Base-by-base conservation (phyloP, 2,113 vertebrate species). In the Salvelinus fontinalis region DNA sequence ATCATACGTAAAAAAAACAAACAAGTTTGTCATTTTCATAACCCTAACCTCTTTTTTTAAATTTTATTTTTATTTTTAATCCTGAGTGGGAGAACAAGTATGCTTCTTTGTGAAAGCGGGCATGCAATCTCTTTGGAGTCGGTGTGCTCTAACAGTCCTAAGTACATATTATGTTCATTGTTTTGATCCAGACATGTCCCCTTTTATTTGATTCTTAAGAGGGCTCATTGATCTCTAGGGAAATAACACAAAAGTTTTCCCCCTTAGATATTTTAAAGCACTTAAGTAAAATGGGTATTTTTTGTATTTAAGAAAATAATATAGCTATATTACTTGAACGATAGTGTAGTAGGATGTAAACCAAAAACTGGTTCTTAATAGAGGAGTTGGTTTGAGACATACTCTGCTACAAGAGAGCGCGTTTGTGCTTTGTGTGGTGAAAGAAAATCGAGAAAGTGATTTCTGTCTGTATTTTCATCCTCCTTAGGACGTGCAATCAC, bases 311-410 rank as follows among this genome's bases (percentile, higher is more conserved):
- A 81, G 83, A 72, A 83, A 81, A 84, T 70, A 83, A 73, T 34
- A 75, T 73, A 84, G 57, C 73, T 79, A 75, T 78, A 76, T 80
- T 49, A 65, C n/a, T 71, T 20, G 22, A 29, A 34, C 18, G 29
- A 20, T 78, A 83, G 76, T 57, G 18, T 77, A 81, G 84, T 85
- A 86, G 87, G 84, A 86, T 90, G 85, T 84, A 89, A 90, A 90
- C 88, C 87, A 90, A 90, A 90, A 89, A 83, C 76, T 64, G 82
- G 70, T 84, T 86, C 60, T 81, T 73, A 2, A 12, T 22, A 64
- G 77, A 24, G 12, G 64, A 77, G 75, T 74, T 59, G 66, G 72
- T 54, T 14, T 54, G 14, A 44, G 39, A 44, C 11, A 44, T 44
- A 3, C 9, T 44, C 11, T 44, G 9, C 39, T 44, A 9, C 39